Evolutionary conservation across 2,888 invertebrate species (phyloP), one percentile per base, ranked within the genome.

Genomic region (Andrena camellia): DNA sequence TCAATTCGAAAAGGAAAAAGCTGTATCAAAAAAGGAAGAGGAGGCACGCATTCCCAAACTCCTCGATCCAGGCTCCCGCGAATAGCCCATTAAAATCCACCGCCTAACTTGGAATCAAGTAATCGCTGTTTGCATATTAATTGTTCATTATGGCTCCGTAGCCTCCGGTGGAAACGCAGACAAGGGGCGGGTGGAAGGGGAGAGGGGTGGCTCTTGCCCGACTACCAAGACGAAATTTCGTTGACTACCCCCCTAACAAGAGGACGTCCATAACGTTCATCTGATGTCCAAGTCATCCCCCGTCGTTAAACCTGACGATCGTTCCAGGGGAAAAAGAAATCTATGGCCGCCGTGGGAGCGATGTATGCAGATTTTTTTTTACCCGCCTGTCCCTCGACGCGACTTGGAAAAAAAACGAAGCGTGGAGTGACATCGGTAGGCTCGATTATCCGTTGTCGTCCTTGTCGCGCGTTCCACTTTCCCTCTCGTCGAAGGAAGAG

Each of bases 61-160:
- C 42, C 50, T 42, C 68, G 81, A 86, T 85, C 78, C 69, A 75
- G 83, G 73, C 71, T 82, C 76, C 69, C 48, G 48, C 80, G 84
- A 87, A 90, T 89, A 90, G 89, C 89, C 90, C 90, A 91, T 93
- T 91, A 91, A 89, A 91, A 90, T 90, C 87, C 88, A 90, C 88
- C 88, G 89, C 83, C 88, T 84, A 90, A 92, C 90, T 93, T 90
- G 89, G 89, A 92, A 92, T 93, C 92, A 92, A 92, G 91, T 93
- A 93, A 93, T 92, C 91, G 91, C 89, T 92, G 92, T 93, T 93
- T 93, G 93, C 93, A 93, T 93, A 93, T 93, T 93, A 93, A 93
- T 93, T 92, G 93, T 93, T 92, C 92, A 91, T 92, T 93, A 92
- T 80, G 86, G 86, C 81, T 67, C 82, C 81, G 75, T 81, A 75